phyloP scores from a whole-genome alignment of 35 echinoderm and acorn worm species.

The Hemicentrotus pulcherrimus region DNA sequence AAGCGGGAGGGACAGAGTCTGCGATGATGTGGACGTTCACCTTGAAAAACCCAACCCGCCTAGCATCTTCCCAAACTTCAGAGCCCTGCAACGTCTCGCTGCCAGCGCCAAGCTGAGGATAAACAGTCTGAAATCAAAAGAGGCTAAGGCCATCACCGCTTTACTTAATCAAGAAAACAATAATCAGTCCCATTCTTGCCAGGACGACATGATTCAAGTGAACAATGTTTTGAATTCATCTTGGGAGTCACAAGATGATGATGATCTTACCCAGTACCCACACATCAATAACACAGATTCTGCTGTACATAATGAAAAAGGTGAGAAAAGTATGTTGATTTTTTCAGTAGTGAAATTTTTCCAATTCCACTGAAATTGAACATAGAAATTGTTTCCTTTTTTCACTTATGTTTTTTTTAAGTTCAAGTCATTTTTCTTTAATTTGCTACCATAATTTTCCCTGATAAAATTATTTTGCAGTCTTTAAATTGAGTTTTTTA shows the following conservation, averaged over 20 bases:
- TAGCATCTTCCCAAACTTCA: constrained; percentile 76
- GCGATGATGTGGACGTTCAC: neutral
- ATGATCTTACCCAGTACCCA: neutral
- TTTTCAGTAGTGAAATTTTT: too few species aligned
- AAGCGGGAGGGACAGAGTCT: neutral
- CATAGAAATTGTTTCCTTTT: too few species aligned
- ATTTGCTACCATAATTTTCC: too few species aligned
- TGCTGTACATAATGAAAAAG: neutral
- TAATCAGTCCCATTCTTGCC: constrained; percentile 8
- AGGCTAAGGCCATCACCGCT: constrained; percentile 39
- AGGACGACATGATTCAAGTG: neutral
- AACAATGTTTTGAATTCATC: neutral
- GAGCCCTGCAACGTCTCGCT: constrained; percentile 70
- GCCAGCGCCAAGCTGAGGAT: constrained; percentile 70
- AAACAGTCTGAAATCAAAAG: constrained; percentile 23
- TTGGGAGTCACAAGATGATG: constrained; percentile 9
- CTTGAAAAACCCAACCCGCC: constrained; percentile 16
- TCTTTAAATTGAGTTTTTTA: too few species aligned
- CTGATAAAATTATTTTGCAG: too few species aligned
- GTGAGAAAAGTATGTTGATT: neutral
- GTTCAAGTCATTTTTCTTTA: too few species aligned
- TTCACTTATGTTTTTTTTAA: too few species aligned
- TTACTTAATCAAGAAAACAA: constrained; percentile 7
- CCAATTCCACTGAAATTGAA: too few species aligned
- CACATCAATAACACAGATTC: neutral